phyloP scores from a whole-genome alignment of 2,888 invertebrate species.

The Pherbina coryleti region DNA sequence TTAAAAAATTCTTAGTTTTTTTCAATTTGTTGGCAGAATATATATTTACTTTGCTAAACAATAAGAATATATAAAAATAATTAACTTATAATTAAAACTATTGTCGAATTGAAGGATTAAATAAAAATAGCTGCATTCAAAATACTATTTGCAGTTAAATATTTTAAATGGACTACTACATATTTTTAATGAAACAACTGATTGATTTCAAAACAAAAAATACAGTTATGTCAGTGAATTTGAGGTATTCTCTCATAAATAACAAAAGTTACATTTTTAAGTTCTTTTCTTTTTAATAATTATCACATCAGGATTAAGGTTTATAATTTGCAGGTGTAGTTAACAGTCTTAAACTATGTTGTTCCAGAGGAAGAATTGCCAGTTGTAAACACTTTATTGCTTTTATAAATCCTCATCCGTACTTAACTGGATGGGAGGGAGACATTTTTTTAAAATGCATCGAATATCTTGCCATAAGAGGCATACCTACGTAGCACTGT shows the following conservation, averaged over 20 bases:
- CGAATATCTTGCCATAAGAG: neutral
- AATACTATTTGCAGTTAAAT: neutral
- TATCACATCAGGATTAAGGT: constrained; percentile 14
- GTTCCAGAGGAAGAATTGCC: neutral
- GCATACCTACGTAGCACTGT: constrained; percentile 1
- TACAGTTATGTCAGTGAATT: neutral
- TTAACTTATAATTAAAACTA: no score
- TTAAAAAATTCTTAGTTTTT: no score
- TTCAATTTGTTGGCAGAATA: no score
- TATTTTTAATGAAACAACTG: no score
- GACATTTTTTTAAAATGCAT: constrained; percentile 6
- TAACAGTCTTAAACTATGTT: constrained; percentile 2
- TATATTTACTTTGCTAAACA: no score
- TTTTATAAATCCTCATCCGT: neutral
- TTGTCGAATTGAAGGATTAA: neutral
- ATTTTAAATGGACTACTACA: neutral
- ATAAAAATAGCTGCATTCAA: neutral
- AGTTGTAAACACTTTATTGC: neutral
- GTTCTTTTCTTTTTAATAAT: neutral
- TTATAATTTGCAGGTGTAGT: neutral
- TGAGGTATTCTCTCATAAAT: neutral
- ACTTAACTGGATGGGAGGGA: neutral
- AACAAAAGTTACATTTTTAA: neutral
- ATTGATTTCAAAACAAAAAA: no score
- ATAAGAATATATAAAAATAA: no score